Percentiles rank a stretch among this genome's conserved stretches.
These are phyloP conservation scores for Bimastos eiseni DNA, from an alignment of 2,888 invertebrate genomes.

Conservation along the genomic window DNA sequence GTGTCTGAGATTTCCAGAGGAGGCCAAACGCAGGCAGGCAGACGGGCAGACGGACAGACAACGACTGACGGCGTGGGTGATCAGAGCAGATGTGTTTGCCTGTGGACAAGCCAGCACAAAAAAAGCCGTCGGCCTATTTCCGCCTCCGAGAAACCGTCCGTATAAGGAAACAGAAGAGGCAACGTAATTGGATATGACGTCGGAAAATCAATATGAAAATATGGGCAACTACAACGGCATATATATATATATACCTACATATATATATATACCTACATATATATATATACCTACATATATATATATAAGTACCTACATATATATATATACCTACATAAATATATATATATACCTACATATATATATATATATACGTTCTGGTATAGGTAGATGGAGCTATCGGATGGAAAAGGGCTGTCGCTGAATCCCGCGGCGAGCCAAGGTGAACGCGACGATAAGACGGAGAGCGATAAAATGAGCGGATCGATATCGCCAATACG, in stretches of 20 bases:
- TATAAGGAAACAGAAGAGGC: not conserved
- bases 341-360: too few relatives aligned
- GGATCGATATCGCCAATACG: not conserved
- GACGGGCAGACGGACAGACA: not conserved
- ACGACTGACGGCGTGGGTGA: not conserved
- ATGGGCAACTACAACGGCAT: conserved; percentile 23
- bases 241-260: too few relatives aligned
- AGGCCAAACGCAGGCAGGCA: not conserved
- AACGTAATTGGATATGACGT: conserved; percentile 26
- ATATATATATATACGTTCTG: too few relatives aligned
- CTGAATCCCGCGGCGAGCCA: not conserved
- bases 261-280: too few relatives aligned
- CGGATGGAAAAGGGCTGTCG: not conserved
- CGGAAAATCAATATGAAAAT: conserved; percentile 24
- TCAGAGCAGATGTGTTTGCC: not conserved
- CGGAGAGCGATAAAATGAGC: not conserved
- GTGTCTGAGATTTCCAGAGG: not conserved
- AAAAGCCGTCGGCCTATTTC: conserved; percentile 2
- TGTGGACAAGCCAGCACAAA: not conserved
- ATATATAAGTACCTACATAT: too few relatives aligned
- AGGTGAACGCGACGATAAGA: not conserved
- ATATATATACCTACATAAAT: too few relatives aligned
- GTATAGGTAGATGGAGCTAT: too few relatives aligned
- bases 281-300: too few relatives aligned
- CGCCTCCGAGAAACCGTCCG: not conserved